A percentile compares a stretch with the other conserved stretches of the same genome.
These are phyloP conservation scores for Drosophila rhopaloa DNA, from an alignment of 1,140 invertebrate genomes.

Conservation along the genomic window DNA sequence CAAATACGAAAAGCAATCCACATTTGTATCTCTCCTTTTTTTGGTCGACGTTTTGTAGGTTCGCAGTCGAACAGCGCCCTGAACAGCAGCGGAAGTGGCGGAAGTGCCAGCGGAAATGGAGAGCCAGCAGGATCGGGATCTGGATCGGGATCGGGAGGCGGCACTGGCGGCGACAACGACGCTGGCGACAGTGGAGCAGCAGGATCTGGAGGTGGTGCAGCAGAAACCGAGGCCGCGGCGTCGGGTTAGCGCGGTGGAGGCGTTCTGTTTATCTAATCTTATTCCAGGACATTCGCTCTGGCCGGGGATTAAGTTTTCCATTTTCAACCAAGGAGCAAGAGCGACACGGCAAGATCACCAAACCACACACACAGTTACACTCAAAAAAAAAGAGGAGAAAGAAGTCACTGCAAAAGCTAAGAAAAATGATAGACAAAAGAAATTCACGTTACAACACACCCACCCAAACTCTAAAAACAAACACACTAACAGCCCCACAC, in stretches of 20 bases:
- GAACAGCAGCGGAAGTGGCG: slow-evolving; percentile 54
- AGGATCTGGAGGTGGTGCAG: slow-evolving; percentile 21
- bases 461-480: slow-evolving; percentile 12
- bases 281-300: slow-evolving; percentile 59
- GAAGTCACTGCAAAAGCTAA: background rate
- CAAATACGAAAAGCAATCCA: slow-evolving; percentile 5
- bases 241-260: slow-evolving; percentile 54
- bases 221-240: slow-evolving; percentile 45
- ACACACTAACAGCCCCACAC: background rate
- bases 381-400: background rate
- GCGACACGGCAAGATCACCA: background rate
- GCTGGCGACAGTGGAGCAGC: slow-evolving; percentile 30
- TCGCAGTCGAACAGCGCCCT: slow-evolving; percentile 75
- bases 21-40: slow-evolving; percentile 16
- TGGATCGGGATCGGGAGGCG: slow-evolving; percentile 3
- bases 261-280: slow-evolving; percentile 69
- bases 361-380: slow-evolving; percentile 2
- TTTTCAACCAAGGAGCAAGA: background rate
- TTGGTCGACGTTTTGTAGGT: slow-evolving; percentile 32
- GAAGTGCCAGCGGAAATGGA: slow-evolving; percentile 29
- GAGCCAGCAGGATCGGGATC: slow-evolving; percentile 21
- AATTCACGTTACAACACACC: background rate
- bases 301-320: slow-evolving; percentile 2
- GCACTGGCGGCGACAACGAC: slow-evolving; percentile 15
- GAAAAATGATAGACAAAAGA: slow-evolving; percentile 3